These are phyloP conservation scores for Mus pahari DNA, from an alignment of 2,113 vertebrate genomes.

Conservation along the genomic window DNA sequence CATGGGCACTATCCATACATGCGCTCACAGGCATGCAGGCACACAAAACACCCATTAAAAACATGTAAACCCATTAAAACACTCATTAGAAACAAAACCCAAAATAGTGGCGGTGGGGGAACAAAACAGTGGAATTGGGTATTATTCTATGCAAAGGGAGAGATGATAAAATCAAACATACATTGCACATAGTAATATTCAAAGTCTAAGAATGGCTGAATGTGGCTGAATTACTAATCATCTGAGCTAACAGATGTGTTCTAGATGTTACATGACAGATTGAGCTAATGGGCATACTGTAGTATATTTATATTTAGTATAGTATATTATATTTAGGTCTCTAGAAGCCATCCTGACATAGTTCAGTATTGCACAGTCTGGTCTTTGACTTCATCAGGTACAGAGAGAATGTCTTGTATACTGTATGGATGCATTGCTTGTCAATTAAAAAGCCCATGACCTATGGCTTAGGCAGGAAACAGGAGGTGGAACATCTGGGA, in stretches of 20 bases:
- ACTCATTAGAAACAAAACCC: neutral
- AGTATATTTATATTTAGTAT: no score
- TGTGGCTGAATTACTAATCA: neutral
- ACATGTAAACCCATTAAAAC: neutral
- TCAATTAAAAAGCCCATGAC: no score
- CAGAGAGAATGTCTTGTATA: no score
- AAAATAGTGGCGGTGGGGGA: neutral
- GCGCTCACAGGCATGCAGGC: neutral
- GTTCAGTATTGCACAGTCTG: neutral
- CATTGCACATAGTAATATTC: neutral
- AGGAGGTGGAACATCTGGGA: no score
- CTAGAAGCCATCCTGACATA: neutral
- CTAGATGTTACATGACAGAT: neutral
- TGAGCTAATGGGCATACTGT: neutral
- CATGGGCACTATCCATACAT: neutral
- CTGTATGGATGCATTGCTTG: no score
- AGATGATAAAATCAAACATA: neutral
- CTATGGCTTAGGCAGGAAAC: no score
- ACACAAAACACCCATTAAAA: neutral
- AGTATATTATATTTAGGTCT: neutral
- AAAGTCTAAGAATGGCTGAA: conserved; percentile 6
- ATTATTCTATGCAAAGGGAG: neutral
- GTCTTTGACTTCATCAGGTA: neutral
- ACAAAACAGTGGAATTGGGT: neutral
- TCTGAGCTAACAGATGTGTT: neutral